Evolutionary conservation across 2,888 invertebrate genomes (phyloP), one percentile per base, ranked within the genome.

Genomic region (Metallyticus violacea): DNA sequence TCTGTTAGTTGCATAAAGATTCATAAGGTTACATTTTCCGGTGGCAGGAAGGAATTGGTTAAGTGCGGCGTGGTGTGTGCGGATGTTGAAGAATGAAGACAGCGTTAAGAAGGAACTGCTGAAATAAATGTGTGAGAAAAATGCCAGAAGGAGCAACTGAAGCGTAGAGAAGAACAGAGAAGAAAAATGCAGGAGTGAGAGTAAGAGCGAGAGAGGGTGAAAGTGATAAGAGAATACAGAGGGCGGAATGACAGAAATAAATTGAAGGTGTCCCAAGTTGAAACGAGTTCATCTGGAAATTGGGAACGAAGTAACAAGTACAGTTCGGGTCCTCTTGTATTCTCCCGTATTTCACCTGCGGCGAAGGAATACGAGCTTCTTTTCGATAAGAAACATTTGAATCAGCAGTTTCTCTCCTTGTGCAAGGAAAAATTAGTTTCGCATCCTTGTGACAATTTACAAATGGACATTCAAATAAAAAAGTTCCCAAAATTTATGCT

Each of bases 121-220:
- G 79, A 84, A 88, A 85, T 77, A 77, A 81, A 81, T 85, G 86
- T 88, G 83, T 85, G 87, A 84, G 85, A 87, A 85, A 85, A 83
- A 82, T 87, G 40, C 82, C 85, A 87, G 86, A 85, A 80, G 88
- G 81, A 78, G 77, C 77, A 83, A 86, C 79, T 83, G 84, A 86
- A 80, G 79, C 15, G 40, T 62, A 62, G 40, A 62, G 78, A 78
- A 80, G 40, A 29, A 81, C 9, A 80, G 40, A 78, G 40, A 26
- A 29, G 79, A 26, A 81, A 29, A 80, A 25, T 76, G 85, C 7
- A 40, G 81, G 77, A 77, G 78, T 15, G 30, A 85, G 76, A 80
- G 80, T n/a, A n/a, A n/a, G n/a, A n/a, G n/a, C n/a, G n/a, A n/a
- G n/a, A n/a, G n/a, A n/a, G n/a, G n/a, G n/a, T n/a, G n/a, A 77